Base-by-base conservation (phyloP, 2,797 vertebrate species). In the Kryptopterus vitreolus region DNA sequence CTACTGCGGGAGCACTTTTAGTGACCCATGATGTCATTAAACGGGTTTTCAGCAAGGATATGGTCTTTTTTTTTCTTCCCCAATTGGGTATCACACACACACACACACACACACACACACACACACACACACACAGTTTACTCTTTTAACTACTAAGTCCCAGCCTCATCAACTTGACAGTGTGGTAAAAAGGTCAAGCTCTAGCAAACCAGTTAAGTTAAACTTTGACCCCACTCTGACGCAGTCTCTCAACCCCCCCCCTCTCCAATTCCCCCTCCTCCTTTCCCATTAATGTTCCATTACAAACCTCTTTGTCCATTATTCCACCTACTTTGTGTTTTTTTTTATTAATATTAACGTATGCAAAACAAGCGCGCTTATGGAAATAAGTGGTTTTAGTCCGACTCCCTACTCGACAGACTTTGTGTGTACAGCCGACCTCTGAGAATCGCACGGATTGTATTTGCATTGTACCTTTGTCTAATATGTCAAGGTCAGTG, bases 141-240 rank as follows among this genome's bases (percentile, higher is more conserved):
- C 29, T 31, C 6, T 73, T 58, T 76, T 53, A 72, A 86, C 85
- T 12, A 70, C 86, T 79, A 77, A 52, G 50, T 22, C 31, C 29
- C 20, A 22, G 59, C 48, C 57, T 16, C 79, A 79, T 89, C 18
- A 79, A 89, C 77, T 89, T 18, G 80, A 89, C 77, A 13, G 58
- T 31, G 62, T 18, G 53, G 81, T 24, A 16, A 1, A 55, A 81
- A 43, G 83, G 85, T 89, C 87, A 88, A 87, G 82, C 80, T 57
- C 81, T 53, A 12, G 78, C 85, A 87, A 86, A 89, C 87, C 83
- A 70, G 84, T 84, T 81, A 77, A 85, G 70, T 69, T 87, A 85
- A 84, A 84, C 88, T 88, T 59, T 87, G 87, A 88, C 89, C 87
- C 72, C 12, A 33, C 53, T 65, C 35, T 70, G 53, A 76, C 75